Conservation (phyloP, 2,888 invertebrate genomes). For the Acanthosepion lycidas region DNA sequence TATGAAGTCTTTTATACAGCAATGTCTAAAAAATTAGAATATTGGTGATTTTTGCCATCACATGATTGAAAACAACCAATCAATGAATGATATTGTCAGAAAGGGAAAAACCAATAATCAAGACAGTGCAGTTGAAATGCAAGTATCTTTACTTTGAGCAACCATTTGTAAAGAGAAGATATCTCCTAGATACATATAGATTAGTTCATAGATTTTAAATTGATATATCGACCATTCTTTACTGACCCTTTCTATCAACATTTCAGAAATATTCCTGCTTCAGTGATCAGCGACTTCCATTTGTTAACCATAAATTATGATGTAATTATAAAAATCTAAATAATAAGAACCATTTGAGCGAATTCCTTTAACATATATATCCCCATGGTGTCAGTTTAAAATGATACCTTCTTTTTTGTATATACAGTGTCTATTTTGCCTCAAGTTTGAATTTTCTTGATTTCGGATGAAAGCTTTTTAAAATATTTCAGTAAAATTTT, state of each 20-base stretch:
- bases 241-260: background rate
- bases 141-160: background rate
- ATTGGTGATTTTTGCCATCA: background rate
- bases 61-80: conserved; percentile 23
- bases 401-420: too few relatives aligned
- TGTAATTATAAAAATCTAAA: too few relatives aligned
- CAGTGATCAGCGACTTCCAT: background rate
- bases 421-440: too few relatives aligned
- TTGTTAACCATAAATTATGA: too few relatives aligned
- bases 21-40: background rate
- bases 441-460: too few relatives aligned
- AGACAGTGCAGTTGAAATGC: conserved; percentile 16
- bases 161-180: background rate
- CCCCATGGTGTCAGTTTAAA: too few relatives aligned
- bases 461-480: too few relatives aligned
- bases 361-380: too few relatives aligned
- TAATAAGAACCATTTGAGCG: too few relatives aligned
- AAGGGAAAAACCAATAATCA: background rate
- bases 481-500: too few relatives aligned
- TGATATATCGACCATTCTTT: background rate
- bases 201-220: background rate
- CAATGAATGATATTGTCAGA: background rate
- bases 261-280: background rate
- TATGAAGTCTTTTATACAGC: background rate
- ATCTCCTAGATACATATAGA: background rate